A percentile compares a stretch with the other conserved stretches of the same genome.
These are phyloP conservation scores for Lasioglossum oenotherae DNA, from an alignment of 2,888 invertebrate genomes.

Conservation along the genomic window DNA sequence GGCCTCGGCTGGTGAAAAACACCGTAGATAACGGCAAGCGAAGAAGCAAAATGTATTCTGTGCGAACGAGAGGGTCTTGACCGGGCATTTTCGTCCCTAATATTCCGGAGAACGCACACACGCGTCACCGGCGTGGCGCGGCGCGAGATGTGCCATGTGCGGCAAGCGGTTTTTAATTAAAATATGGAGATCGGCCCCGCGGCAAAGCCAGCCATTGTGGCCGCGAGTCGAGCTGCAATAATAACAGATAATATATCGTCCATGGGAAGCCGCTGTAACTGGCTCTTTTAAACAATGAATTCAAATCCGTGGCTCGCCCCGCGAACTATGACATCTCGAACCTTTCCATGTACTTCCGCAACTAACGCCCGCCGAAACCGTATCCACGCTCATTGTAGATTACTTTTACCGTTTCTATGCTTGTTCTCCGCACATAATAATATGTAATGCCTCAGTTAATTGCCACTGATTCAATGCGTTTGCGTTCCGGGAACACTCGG, in stretches of 20 bases:
- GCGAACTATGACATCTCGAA: slow-evolving; percentile 76
- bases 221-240: slow-evolving; percentile 79
- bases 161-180: slow-evolving; percentile 81
- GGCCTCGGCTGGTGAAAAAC: neutral
- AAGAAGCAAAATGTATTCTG: neutral
- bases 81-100: slow-evolving; percentile 21
- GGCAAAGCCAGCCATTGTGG: slow-evolving; percentile 79
- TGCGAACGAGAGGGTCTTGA: too few relatives aligned
- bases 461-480: neutral
- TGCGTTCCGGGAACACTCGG: neutral
- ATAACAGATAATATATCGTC: slow-evolving; percentile 82
- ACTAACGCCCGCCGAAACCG: slow-evolving; percentile 27
- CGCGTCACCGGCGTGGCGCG: slow-evolving; percentile 1
- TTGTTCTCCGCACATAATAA: slow-evolving; percentile 11
- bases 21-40: neutral
- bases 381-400: slow-evolving; percentile 37
- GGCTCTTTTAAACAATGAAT: slow-evolving; percentile 79
- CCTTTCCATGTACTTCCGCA: slow-evolving; percentile 51
- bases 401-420: neutral
- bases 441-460: slow-evolving; percentile 1
- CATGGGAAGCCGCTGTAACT: slow-evolving; percentile 71
- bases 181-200: slow-evolving; percentile 81
- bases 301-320: slow-evolving; percentile 77
- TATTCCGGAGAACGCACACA: neutral
- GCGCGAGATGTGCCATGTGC: slow-evolving; percentile 51